Conservation (phyloP, 2,888 invertebrate genomes). For the Carabus problematicus region DNA sequence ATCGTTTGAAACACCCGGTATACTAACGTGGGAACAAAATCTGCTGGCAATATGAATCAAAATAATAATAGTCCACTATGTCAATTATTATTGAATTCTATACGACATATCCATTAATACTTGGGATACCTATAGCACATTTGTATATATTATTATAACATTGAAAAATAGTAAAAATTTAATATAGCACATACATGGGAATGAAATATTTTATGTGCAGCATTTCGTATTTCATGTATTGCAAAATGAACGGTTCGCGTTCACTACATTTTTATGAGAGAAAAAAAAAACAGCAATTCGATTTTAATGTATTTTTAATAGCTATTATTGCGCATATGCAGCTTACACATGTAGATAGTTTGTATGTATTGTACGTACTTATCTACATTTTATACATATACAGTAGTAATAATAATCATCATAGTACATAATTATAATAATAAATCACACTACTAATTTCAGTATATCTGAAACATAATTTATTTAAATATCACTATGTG, state of each 20-base stretch:
- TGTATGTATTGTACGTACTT: conserved; percentile 21
- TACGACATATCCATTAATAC: no score
- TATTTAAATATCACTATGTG: conserved; percentile 40
- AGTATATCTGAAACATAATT: conserved; percentile 39
- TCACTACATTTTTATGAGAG: conserved; percentile 22
- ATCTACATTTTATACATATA: conserved; percentile 42
- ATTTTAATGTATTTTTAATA: conserved; percentile 43
- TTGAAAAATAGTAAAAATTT: no score
- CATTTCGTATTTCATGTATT: no score
- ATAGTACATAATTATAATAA: conserved; percentile 29
- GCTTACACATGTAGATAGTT: conserved; percentile 21
- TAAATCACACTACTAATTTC: conserved; percentile 41
- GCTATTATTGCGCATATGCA: conserved; percentile 39
- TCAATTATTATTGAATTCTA: no score
- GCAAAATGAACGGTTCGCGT: conserved; percentile 29
- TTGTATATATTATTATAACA: no score
- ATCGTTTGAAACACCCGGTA: no score
- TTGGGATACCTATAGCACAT: no score
- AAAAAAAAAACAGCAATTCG: conserved; percentile 29
- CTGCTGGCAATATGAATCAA: no score
- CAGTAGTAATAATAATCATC: conserved; percentile 25
- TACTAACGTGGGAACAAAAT: no score
- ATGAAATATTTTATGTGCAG: not conserved
- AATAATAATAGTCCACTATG: no score
- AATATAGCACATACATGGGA: no score